Evolutionary conservation across 2,797 vertebrate genomes (phyloP).

Genomic region (Allobates femoralis): DNA sequence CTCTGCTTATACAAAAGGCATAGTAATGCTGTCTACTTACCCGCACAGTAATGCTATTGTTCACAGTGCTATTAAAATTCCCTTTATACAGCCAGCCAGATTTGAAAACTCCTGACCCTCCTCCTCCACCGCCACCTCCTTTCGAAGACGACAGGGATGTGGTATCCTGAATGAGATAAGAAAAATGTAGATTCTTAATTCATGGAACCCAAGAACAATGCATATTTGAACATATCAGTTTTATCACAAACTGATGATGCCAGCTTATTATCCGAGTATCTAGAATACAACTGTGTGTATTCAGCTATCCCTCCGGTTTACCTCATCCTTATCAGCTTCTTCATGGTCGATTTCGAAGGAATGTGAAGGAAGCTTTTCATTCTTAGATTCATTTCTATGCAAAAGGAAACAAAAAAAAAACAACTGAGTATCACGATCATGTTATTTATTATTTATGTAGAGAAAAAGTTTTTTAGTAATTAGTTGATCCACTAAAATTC

Average conservation of each 20-base stretch:
- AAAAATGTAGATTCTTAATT: conserved; percentile 39
- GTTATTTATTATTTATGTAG: not conserved
- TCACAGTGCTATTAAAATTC: conserved; percentile 98
- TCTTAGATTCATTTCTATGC: conserved; percentile 85
- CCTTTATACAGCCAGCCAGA: conserved; percentile 99
- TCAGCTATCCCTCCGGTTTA: conserved; percentile 71
- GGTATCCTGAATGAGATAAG: conserved; percentile 83
- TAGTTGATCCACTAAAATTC: no score
- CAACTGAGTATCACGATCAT: not conserved
- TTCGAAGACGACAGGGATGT: conserved; percentile 97
- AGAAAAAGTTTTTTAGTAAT: no score
- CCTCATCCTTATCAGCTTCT: conserved; percentile 97
- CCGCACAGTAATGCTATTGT: conserved; percentile 97
- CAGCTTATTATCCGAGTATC: conserved; percentile 35
- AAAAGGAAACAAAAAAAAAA: conserved; percentile 18
- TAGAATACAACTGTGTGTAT: not conserved
- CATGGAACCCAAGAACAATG: conserved; percentile 31
- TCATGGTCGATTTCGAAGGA: conserved; percentile 98
- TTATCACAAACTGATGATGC: conserved; percentile 15
- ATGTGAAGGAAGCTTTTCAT: conserved; percentile 93
- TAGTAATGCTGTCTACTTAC: conserved; percentile 76
- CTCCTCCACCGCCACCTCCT: conserved; percentile 89
- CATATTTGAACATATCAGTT: not conserved
- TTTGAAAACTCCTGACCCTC: conserved; percentile 90
- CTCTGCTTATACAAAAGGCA: conserved; percentile 43